Conservation (phyloP, 1,140 invertebrate species). For the Dufourea novaeangliae region DNA sequence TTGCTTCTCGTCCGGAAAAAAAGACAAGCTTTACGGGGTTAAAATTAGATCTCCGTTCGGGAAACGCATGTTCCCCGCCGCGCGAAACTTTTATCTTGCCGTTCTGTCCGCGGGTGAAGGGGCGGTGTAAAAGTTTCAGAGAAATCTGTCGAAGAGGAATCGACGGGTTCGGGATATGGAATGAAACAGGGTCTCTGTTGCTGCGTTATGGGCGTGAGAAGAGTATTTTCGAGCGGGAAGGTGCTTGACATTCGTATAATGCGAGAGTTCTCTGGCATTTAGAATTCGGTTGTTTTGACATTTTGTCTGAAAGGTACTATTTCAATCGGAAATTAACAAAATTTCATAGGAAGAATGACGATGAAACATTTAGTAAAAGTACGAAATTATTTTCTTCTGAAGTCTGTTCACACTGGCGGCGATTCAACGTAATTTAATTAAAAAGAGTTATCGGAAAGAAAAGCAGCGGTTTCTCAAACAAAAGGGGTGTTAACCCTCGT, state of each 20-base stretch:
- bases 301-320: no score
- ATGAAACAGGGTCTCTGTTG: no score
- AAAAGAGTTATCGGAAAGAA: neutral
- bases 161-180: neutral
- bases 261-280: no score
- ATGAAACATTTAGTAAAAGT: neutral
- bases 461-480: neutral
- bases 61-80: neutral
- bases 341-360: no score
- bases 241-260: no score
- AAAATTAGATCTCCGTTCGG: neutral
- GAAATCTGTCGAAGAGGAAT: neutral
- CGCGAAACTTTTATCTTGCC: neutral
- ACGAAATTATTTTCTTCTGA: neutral
- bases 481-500: neutral
- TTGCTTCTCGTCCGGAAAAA: neutral
- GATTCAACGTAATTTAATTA: no score
- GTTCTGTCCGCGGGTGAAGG: neutral
- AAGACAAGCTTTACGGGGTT: neutral
- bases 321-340: no score
- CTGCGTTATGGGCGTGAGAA: no score
- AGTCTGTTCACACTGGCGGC: no score
- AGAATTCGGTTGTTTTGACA: no score
- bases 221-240: no score
- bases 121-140: neutral